Conservation (phyloP, 2,797 vertebrate species). For the Scyliorhinus canicula region DNA sequence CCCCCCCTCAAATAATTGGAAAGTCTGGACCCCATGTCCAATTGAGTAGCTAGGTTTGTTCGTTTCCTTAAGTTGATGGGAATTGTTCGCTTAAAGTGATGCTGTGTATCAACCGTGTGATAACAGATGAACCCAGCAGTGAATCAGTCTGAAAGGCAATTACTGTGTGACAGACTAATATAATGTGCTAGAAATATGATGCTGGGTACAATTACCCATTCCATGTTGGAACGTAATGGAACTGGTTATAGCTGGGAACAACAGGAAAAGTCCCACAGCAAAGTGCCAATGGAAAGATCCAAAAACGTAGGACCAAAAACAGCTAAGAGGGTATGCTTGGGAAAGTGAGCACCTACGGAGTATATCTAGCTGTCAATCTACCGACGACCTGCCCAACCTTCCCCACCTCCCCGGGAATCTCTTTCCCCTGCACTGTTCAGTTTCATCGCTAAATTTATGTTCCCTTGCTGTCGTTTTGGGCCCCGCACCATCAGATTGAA, state of each 20-base stretch:
- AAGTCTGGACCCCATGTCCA: neutral
- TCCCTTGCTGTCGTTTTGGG: neutral
- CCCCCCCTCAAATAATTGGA: neutral
- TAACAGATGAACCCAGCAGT: neutral
- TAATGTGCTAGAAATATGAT: too few relatives aligned
- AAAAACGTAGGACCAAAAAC: neutral
- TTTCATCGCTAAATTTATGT: neutral
- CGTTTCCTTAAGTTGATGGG: neutral
- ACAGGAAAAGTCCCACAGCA: neutral
- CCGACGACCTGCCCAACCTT: neutral
- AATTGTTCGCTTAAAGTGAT: too few relatives aligned
- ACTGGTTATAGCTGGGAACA: neutral
- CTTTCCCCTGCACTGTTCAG: too few relatives aligned
- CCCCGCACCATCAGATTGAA: neutral
- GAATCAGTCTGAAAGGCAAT: neutral
- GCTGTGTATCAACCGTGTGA: neutral
- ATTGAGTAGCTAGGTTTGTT: too few relatives aligned
- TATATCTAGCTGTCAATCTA: too few relatives aligned
- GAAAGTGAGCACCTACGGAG: neutral
- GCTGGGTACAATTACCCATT: neutral
- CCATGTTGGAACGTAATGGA: neutral
- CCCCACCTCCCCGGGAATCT: neutral
- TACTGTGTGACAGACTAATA: neutral
- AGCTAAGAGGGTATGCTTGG: neutral
- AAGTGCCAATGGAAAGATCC: neutral